Evolutionary conservation across 2,888 invertebrate species (phyloP), one percentile per base, ranked within the genome.

Genomic region (Ormyrus thymus): DNA sequence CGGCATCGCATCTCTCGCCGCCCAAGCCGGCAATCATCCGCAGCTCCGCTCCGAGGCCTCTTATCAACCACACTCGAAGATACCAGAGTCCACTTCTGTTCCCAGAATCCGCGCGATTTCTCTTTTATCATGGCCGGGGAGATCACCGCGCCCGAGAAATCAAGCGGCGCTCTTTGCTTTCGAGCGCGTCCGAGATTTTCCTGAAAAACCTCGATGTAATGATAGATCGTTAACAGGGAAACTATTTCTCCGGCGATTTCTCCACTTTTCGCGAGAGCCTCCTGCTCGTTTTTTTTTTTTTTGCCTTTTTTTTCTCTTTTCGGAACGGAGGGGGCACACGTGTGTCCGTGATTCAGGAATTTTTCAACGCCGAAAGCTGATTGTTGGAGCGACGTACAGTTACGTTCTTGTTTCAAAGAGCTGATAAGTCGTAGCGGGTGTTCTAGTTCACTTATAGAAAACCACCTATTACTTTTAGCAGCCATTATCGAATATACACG

Each of bases 161-260:
- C 4, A 29, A 2, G 29, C 29, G 29, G 29, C 29, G 29, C 29
- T 68, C 6, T 65, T 70, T 74, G 74, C 55, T 58, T 65, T 70
- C 68, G 53, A 70, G 74, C 29, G 59, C 48, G 83, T 82, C 82
- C 82, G 81, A 78, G 82, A 80, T 80, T 74, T 78, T 64, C 74
- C 65, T 5, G 8, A 65, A 68, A 76, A 68, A 29, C 29, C 6
- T 70, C 53, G 46, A 13, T 13, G 70, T 82, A 82, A 83, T 82
- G 77, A 83, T 81, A 82, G 76, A 78, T 83, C 73, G 81, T 80
- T 76, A 79, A 76, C 78, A 69, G 68, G 71, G 73, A 81, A 82
- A 82, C 75, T 13, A 65, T 59, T 81, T 82, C 72, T 78, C 76
- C 46, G 62, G 53, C 80, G 82, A 82, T 82, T 84, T 84, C 81